Conservation (phyloP, 2,888 invertebrate species). For the Cylloceria caligata region DNA sequence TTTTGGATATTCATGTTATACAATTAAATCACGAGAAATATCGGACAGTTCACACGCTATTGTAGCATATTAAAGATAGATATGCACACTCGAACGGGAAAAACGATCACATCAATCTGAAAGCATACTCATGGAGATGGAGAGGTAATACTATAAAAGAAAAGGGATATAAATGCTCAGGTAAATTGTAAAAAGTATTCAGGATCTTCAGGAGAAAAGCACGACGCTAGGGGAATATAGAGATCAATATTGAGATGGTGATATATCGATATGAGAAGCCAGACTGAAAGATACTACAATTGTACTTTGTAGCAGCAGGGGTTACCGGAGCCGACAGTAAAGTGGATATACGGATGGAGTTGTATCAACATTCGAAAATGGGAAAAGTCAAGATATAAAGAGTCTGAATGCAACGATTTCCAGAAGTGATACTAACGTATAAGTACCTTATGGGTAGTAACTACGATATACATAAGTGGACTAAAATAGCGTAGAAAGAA, state of each 20-base stretch:
- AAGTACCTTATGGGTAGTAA: not conserved
- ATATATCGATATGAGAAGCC: not conserved
- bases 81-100: conserved; percentile 49
- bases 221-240: not conserved
- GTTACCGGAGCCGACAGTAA: not conserved
- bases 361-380: conserved; percentile 23
- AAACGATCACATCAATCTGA: conserved; percentile 50
- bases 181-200: not conserved
- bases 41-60: conserved; percentile 35
- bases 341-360: not conserved
- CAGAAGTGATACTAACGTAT: not conserved
- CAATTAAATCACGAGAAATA: conserved; percentile 27
- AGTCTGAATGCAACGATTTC: not conserved
- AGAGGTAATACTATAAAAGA: not conserved
- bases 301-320: not conserved
- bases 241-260: not conserved
- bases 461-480: not conserved
- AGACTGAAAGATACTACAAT: not conserved
- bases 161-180: not conserved
- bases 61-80: conserved; percentile 4
- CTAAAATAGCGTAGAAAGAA: not conserved
- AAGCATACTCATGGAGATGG: conserved; percentile 24
- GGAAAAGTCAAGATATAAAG: not conserved
- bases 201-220: not conserved
- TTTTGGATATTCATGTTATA: conserved; percentile 18